phyloP scores from a whole-genome alignment of 2,888 invertebrate genomes.

The Melieria picta region DNA sequence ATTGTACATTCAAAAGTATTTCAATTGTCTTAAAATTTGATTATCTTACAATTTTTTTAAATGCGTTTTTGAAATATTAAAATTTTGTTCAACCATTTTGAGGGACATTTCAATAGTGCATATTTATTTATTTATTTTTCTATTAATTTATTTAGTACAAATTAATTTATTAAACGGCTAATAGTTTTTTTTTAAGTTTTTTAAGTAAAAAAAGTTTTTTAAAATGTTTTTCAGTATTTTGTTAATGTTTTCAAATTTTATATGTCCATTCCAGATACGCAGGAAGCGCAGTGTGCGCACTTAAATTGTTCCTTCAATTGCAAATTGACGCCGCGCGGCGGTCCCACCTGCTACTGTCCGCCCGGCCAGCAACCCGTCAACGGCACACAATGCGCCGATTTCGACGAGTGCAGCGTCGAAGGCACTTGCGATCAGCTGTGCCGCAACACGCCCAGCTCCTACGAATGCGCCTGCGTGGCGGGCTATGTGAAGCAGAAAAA shows the following conservation, averaged over 20 bases:
- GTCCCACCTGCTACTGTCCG: constrained; percentile 80
- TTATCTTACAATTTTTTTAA: no score
- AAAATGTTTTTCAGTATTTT: no score
- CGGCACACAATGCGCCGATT: constrained; percentile 75
- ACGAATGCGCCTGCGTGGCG: constrained; percentile 76
- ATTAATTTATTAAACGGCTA: no score
- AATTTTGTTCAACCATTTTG: no score
- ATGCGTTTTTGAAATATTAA: no score
- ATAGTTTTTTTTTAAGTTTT: no score
- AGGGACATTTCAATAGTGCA: no score
- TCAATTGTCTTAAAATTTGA: no score
- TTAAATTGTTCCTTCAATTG: constrained; percentile 75
- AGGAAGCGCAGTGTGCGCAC: constrained; percentile 66
- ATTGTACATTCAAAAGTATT: no score
- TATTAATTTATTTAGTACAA: no score
- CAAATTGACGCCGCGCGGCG: constrained; percentile 73
- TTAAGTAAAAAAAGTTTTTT: no score
- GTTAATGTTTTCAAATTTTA: not conserved
- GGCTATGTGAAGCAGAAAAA: constrained; percentile 74
- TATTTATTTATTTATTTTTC: no score
- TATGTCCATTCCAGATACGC: constrained; percentile 51
- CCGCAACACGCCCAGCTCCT: constrained; percentile 74
- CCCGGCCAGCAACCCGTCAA: constrained; percentile 71
- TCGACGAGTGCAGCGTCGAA: constrained; percentile 79
- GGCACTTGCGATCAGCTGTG: constrained; percentile 81